phyloP scores from a whole-genome alignment of 2,888 invertebrate genomes.

The Seira ritae region DNA sequence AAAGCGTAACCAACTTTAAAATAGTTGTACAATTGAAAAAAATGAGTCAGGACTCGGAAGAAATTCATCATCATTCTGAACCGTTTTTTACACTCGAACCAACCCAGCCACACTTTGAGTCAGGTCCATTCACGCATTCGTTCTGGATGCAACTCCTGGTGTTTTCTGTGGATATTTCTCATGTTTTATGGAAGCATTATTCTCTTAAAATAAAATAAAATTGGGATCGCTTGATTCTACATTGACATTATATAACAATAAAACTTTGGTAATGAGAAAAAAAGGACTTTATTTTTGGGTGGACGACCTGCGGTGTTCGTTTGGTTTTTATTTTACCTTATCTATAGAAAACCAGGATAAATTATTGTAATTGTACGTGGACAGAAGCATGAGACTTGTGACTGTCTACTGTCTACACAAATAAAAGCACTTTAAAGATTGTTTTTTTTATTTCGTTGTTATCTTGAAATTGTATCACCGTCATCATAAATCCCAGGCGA shows the following conservation, averaged over 20 bases:
- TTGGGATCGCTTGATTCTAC: conserved; percentile 2
- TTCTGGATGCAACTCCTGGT: conserved; percentile 69
- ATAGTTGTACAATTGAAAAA: no score
- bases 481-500: no score
- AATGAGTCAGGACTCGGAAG: no score
- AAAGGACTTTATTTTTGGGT: conserved; percentile 18
- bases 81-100: conserved; percentile 12
- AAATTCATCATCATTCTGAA: conserved; percentile 64
- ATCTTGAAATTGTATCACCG: no score
- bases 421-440: no score
- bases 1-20: no score
- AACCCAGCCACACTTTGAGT: conserved; percentile 23
- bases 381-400: no score
- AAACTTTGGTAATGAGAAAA: not conserved
- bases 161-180: conserved; percentile 66
- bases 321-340: conserved; percentile 36
- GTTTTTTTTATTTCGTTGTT: no score
- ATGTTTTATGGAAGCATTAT: not conserved
- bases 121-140: conserved; percentile 62
- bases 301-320: conserved; percentile 43
- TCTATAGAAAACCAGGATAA: conserved; percentile 36
- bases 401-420: no score
- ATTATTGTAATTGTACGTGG: conserved; percentile 55
- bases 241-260: not conserved
- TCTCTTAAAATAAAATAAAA: conserved; percentile 1